Evolutionary conservation across 2,797 vertebrate genomes (phyloP).

Genomic region (Xenops minutus): DNA sequence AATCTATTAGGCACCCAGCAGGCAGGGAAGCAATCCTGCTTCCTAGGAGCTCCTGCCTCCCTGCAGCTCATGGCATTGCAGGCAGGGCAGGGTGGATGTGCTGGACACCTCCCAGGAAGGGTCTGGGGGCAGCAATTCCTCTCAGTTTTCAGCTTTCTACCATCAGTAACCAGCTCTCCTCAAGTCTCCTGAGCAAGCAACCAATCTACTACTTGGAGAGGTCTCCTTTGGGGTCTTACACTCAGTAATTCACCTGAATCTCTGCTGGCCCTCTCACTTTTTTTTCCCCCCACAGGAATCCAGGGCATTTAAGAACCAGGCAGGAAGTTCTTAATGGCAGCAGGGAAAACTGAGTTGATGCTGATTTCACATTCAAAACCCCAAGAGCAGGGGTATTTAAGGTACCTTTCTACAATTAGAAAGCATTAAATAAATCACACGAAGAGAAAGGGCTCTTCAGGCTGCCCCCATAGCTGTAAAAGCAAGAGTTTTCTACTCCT

Average conservation of each 20-base stretch:
- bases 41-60: not conserved
- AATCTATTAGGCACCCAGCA: not conserved
- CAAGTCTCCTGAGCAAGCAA: not conserved
- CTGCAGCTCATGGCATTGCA: not conserved
- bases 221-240: not conserved
- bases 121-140: not conserved
- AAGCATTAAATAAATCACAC: not conserved
- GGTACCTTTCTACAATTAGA: not conserved
- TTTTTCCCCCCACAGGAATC: accelerated
- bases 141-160: not conserved
- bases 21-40: not conserved
- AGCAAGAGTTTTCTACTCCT: not conserved
- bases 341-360: not conserved
- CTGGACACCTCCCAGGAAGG: not conserved
- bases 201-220: not conserved
- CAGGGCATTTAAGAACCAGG: not conserved
- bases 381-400: not conserved
- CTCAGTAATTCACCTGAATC: not conserved
- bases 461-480: not conserved
- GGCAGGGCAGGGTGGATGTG: not conserved
- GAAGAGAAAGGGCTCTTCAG: not conserved
- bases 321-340: not conserved
- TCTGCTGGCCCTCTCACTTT: not conserved
- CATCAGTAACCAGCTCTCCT: not conserved
- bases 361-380: not conserved